These are phyloP conservation scores for Tachystola acroxantha DNA, from an alignment of 2,888 invertebrate species.

Conservation along the genomic window DNA sequence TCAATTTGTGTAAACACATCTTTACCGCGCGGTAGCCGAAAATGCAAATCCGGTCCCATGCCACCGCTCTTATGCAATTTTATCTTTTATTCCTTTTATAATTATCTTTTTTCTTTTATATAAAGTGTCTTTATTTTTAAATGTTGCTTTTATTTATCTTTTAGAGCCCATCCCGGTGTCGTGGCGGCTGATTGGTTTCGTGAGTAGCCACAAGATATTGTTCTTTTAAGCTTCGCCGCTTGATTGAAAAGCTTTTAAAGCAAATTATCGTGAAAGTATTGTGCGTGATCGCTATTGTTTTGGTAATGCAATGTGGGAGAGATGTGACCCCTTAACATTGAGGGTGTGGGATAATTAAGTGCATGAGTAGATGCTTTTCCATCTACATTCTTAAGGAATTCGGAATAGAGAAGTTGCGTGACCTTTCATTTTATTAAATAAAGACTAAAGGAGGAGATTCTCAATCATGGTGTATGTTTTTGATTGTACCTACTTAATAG, in stretches of 20 bases:
- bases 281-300: slow-evolving; percentile 16
- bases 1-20: slow-evolving; percentile 14
- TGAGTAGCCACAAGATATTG: slow-evolving; percentile 56
- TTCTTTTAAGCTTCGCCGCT: slow-evolving; percentile 52
- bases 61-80: slow-evolving; percentile 33
- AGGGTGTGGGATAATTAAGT: not conserved
- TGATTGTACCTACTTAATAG: no score
- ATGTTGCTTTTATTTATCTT: slow-evolving; percentile 21
- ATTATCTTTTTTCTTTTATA: slow-evolving; percentile 21
- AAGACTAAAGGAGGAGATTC: no score
- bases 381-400: slow-evolving; percentile 54
- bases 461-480: no score
- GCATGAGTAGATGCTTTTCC: slow-evolving; percentile 6
- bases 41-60: slow-evolving; percentile 42
- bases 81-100: slow-evolving; percentile 29
- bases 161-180: slow-evolving; percentile 28
- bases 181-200: slow-evolving; percentile 63
- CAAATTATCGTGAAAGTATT: slow-evolving; percentile 12
- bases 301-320: not conserved
- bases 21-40: slow-evolving; percentile 37
- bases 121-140: slow-evolving; percentile 13
- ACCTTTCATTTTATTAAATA: no score
- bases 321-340: not conserved
- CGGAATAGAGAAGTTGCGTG: no score
- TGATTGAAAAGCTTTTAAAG: slow-evolving; percentile 56